A percentile compares a stretch with the other conserved stretches of the same genome.
Evolutionary conservation across 2,888 invertebrate genomes (phyloP).

Genomic region (Philereme vetulata): DNA sequence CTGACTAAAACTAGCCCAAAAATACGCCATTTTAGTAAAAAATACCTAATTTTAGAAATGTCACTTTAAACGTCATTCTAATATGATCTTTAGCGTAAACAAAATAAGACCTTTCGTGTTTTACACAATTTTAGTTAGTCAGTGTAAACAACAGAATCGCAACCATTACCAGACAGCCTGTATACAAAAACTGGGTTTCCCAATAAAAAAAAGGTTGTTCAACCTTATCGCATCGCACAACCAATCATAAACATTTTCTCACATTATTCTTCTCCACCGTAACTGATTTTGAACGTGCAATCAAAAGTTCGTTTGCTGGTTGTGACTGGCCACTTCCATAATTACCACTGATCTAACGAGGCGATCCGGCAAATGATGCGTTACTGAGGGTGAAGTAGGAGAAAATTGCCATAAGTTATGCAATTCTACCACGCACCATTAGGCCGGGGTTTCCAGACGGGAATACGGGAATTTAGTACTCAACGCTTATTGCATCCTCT

Average conservation of each 20-base stretch:
- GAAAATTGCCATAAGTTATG: slow-evolving; percentile 78
- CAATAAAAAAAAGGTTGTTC: no score
- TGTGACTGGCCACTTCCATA: slow-evolving; percentile 61
- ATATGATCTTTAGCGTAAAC: no score
- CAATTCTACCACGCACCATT: slow-evolving; percentile 74
- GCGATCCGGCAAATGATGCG: slow-evolving; percentile 69
- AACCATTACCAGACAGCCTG: no score
- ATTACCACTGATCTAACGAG: slow-evolving; percentile 59
- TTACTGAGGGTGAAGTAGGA: slow-evolving; percentile 62
- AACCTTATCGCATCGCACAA: no score
- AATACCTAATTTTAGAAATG: no score
- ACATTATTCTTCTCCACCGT: slow-evolving; percentile 7
- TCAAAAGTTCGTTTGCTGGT: slow-evolving; percentile 48
- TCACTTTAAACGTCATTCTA: no score
- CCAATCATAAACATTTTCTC: slow-evolving; percentile 8
- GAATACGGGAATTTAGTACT: slow-evolving; percentile 59
- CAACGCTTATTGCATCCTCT: slow-evolving; percentile 63
- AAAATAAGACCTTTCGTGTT: no score
- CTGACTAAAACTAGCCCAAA: no score
- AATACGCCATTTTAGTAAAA: no score
- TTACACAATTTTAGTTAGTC: no score
- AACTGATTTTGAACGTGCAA: slow-evolving; percentile 37
- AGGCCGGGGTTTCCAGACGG: slow-evolving; percentile 54
- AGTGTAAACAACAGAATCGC: no score
- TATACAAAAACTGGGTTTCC: no score